These are phyloP conservation scores for Furcifer pardalis DNA, from an alignment of 2,797 vertebrate species.

Conservation along the genomic window DNA sequence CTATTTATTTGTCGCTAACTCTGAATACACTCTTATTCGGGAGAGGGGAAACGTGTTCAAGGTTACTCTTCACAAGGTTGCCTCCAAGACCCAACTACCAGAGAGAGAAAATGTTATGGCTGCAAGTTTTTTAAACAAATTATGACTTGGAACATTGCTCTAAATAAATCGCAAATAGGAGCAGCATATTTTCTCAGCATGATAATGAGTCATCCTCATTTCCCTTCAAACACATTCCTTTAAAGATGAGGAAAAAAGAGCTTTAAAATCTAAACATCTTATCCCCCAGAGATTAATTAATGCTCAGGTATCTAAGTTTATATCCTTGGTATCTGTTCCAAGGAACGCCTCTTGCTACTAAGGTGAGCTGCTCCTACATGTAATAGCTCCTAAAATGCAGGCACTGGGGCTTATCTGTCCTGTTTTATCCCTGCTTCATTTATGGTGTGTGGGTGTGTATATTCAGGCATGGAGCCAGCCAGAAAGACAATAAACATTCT, in stretches of 20 bases:
- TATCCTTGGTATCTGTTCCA: slow-evolving; percentile 30
- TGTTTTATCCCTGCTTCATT: slow-evolving; percentile 16
- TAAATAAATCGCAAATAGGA: slow-evolving; percentile 20
- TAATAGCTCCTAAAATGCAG: slow-evolving; percentile 10
- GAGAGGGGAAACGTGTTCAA: neutral
- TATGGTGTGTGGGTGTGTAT: neutral
- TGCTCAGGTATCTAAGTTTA: slow-evolving; percentile 43
- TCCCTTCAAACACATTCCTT: slow-evolving; percentile 11
- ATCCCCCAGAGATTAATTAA: slow-evolving; percentile 36
- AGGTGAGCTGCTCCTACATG: slow-evolving; percentile 35
- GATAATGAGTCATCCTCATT: slow-evolving; percentile 27
- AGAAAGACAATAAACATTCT: no score
- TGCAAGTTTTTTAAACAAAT: neutral
- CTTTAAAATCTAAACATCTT: slow-evolving; percentile 30
- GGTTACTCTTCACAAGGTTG: neutral
- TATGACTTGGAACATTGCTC: neutral
- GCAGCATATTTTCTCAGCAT: neutral
- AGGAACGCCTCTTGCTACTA: slow-evolving; percentile 46
- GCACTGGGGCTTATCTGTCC: slow-evolving; percentile 23
- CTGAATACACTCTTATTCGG: neutral
- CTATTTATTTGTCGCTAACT: neutral
- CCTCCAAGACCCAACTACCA: neutral
- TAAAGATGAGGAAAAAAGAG: slow-evolving; percentile 7
- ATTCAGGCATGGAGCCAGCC: no score
- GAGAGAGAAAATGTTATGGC: neutral